A percentile compares a stretch with the other conserved stretches of the same genome.
Conservation (phyloP, 2,888 invertebrate genomes). For the Colletes collaris region DNA sequence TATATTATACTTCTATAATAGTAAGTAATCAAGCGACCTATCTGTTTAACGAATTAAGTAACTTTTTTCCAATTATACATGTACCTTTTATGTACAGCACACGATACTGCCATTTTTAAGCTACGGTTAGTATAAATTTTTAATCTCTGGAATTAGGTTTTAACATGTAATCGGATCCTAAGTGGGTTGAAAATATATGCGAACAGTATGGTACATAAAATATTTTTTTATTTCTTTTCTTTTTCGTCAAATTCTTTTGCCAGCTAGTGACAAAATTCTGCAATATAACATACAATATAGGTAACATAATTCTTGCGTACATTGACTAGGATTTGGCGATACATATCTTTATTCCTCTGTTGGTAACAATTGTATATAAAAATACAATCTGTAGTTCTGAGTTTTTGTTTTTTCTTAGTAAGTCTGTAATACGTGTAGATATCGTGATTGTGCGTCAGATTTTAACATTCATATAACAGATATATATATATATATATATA, state of each 20-base stretch:
- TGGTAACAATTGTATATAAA: slow-evolving; percentile 80
- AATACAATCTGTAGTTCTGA: slow-evolving; percentile 75
- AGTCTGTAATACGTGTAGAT: slow-evolving; percentile 58
- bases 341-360: slow-evolving; percentile 74
- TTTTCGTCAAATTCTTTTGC: slow-evolving; percentile 64
- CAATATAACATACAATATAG: slow-evolving; percentile 78
- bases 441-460: slow-evolving; percentile 74
- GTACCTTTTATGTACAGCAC: slow-evolving; percentile 29
- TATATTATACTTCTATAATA: slow-evolving; percentile 5
- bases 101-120: slow-evolving; percentile 50
- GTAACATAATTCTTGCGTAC: slow-evolving; percentile 74
- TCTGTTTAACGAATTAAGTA: neutral
- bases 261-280: slow-evolving; percentile 58
- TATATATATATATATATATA: slow-evolving; percentile 41
- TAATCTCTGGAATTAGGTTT: neutral
- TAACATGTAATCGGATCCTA: slow-evolving; percentile 19
- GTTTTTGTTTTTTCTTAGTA: slow-evolving; percentile 33
- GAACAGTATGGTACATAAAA: slow-evolving; percentile 73
- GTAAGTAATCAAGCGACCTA: neutral
- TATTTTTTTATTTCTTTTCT: slow-evolving; percentile 74
- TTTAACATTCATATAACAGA: slow-evolving; percentile 64
- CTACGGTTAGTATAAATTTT: slow-evolving; percentile 9
- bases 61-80: slow-evolving; percentile 30
- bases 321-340: slow-evolving; percentile 80
- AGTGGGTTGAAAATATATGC: slow-evolving; percentile 43